phyloP scores from a whole-genome alignment of 2,113 vertebrate genomes.

The Tragelaphus imberbis region DNA sequence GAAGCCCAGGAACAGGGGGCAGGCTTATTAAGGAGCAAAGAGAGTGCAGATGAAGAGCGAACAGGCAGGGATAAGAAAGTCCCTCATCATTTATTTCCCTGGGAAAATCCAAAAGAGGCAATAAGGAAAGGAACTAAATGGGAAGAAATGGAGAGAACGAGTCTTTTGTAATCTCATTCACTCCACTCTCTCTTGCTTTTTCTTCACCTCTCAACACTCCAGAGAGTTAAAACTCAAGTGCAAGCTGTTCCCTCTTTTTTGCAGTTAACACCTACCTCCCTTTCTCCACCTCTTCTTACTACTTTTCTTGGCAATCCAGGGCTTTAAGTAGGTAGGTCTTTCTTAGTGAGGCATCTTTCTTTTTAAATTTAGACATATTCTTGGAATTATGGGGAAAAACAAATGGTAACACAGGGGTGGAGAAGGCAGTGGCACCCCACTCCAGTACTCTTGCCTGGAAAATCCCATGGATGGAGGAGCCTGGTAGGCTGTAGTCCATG shows the following conservation, averaged over 20 bases:
- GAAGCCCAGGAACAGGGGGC: too few species aligned
- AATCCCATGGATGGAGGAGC: too few species aligned
- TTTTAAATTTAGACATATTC: background rate
- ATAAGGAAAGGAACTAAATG: background rate
- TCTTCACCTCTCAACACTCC: background rate
- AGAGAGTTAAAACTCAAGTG: background rate
- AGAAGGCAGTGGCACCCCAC: too few species aligned
- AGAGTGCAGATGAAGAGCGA: background rate
- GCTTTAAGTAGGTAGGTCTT: background rate
- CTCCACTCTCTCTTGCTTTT: background rate
- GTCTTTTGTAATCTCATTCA: background rate
- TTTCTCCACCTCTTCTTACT: background rate
- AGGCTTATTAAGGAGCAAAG: background rate
- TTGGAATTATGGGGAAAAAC: background rate
- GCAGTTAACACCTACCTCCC: background rate
- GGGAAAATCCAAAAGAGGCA: background rate
- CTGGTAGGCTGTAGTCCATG: too few species aligned
- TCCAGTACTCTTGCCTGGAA: too few species aligned
- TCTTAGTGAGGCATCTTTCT: background rate
- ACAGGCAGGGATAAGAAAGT: background rate
- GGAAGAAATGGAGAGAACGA: background rate
- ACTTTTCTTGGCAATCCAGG: background rate
- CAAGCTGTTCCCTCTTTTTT: background rate
- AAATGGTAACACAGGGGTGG: background rate
- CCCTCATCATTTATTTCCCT: background rate